Evolutionary conservation across 1,140 invertebrate species (phyloP), one percentile per base, ranked within the genome.

Genomic region (Trichogramma pretiosum): DNA sequence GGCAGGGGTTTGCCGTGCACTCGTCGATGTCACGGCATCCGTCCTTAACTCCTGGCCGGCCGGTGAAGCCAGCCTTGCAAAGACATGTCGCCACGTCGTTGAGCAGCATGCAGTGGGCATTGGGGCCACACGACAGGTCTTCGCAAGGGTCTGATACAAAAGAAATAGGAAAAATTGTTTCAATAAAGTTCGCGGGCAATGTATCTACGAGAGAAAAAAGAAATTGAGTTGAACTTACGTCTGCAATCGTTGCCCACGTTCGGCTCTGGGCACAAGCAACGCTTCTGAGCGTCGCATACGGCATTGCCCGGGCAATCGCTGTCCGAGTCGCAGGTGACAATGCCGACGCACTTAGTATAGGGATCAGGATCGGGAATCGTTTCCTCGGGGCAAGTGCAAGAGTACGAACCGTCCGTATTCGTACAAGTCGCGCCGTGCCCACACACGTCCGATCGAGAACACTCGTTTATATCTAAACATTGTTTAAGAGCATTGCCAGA

Each of bases 221-320:
- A n/a, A n/a, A n/a, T n/a, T n/a, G n/a, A n/a, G n/a, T n/a, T n/a
- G n/a, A n/a, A 79, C 84, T 82, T 78, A 89, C 86, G 89, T 74
- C 89, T 80, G 56, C 89, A 94, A 63, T 92, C 87, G 53, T 90
- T 88, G 57, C 89, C 89, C 57, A 91, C 75, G 60, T 93, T 93
- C 0, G 90, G 90, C 58, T 90, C 87, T 3, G 88, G 89, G 64
- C 90, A 93, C 16, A 90, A 67, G 62, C 90, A 94, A 54, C 84
- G 77, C 47, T 81, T 79, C 46, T 82, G 76, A 3, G 70, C 57
- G 59, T 90, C 83, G 60, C 90, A 93, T 54, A 90, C 75, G n/a
- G 88, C 81, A 73, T 93, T 93, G 56, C 89, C 89, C 18, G 88
- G 88, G 67, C 90, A 94, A 50, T 92, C 85, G 35, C 76, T 75